phyloP scores from a whole-genome alignment of 30 jellyfish, hydroid and myxozoan species.

The Aurelia aurita complex sp. Pacific region DNA sequence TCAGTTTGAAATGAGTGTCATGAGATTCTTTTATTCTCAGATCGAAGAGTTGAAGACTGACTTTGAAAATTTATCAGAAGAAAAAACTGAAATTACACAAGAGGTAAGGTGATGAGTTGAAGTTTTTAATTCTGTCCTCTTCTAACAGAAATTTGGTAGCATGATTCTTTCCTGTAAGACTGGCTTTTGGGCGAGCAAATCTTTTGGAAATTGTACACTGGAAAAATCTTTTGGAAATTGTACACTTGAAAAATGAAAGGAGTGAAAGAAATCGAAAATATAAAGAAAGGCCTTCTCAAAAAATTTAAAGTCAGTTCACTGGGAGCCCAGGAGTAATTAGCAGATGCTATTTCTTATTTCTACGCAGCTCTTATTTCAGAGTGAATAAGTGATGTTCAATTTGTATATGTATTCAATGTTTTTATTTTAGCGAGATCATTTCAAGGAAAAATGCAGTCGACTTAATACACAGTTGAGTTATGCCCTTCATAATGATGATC shows the following conservation, averaged over 20 bases:
- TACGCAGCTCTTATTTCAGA: no score
- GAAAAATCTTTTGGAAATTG: no score
- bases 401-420: neutral
- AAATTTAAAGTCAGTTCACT: no score
- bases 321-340: no score
- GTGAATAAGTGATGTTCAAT: no score
- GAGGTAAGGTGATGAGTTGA: conserved; percentile 4
- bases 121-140: neutral
- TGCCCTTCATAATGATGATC: conserved; percentile 87
- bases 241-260: no score
- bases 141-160: neutral
- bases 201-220: neutral
- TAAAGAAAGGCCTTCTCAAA: no score
- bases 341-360: no score
- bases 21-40: neutral
- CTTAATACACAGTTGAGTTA: conserved; percentile 85
- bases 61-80: conserved; percentile 38
- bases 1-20: no score
- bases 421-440: conserved; percentile 60
- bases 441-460: conserved; percentile 73
- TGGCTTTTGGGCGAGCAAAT: neutral
- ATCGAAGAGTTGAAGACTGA: conserved; percentile 47
- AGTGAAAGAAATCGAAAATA: no score
- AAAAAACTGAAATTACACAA: conserved; percentile 39
- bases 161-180: neutral